Base-by-base conservation (phyloP, 2,797 vertebrate species). In the Semaprochilodus insignis region DNA sequence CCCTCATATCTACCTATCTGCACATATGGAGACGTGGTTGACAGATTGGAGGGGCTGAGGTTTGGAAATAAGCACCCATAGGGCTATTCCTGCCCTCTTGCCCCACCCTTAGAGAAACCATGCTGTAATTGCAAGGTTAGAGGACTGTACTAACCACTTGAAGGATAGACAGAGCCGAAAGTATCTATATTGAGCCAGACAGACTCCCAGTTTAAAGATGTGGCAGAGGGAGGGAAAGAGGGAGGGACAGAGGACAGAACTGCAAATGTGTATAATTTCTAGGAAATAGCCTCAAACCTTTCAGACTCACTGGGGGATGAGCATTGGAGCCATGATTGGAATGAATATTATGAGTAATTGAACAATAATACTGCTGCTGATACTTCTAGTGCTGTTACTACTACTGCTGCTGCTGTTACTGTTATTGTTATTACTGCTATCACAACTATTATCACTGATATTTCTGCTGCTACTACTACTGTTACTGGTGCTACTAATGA, bases 111-210 rank as follows among this genome's bases (percentile, higher is more conserved):
- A 78, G 85, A 76, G 86, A 87, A 71, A 88, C 88, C 88, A 85
- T 83, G 75, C 66, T 82, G 85, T 95, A 94, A 95, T 95, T 94
- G 93, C 91, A 93, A 48, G 76, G 86, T 80, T 23, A 81, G 83
- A 84, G 82, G 70, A 66, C 81, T 62, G 70, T 83, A 76, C 80
- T 87, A 88, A 92, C 93, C 94, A 94, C 94, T 92, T 94, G 72
- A 95, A 94, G 80, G 82, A 65, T 14, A 25, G 78, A 70, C 57
- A 77, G 75, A 82, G 77, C 83, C 51, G 57, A 11, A 81, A 87
- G 88, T 84, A 86, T 83, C 91, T 93, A 91, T 91, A 91, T 91
- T 65, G 85, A 87, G 83, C 81, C 36, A 2, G 40, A 67, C 72
- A 72, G 69, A 77, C 91, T 81, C 85, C 82, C 75, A 81, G 84